Percentiles rank a stretch among this genome's conserved stretches.
Evolutionary conservation across 2,113 vertebrate genomes (phyloP).

Genomic region (Motacilla tschutschensis): DNA sequence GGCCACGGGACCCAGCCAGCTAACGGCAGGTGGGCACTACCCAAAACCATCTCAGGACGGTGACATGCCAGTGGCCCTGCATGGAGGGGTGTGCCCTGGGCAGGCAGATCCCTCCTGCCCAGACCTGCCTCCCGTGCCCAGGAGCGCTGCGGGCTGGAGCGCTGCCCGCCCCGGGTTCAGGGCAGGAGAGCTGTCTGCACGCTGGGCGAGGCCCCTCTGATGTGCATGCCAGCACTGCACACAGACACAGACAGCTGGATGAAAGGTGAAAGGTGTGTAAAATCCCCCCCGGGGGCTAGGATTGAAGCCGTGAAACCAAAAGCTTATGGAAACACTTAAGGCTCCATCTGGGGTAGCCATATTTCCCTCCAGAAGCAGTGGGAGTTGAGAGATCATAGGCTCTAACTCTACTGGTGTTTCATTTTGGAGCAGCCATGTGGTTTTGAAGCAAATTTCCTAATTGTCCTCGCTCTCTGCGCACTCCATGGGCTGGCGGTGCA

Average conservation of each 20-base stretch:
- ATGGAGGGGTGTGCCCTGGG: background rate
- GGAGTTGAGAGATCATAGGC: background rate
- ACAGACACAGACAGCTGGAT: background rate
- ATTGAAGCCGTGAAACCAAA: background rate
- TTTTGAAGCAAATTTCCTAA: background rate
- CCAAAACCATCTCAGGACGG: background rate
- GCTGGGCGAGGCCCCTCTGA: background rate
- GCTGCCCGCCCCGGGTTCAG: fast-evolving
- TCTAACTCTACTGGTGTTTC: background rate
- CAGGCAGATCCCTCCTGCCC: background rate
- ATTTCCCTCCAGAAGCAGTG: background rate
- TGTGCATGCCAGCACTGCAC: background rate
- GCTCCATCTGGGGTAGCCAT: background rate
- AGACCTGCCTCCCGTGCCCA: background rate
- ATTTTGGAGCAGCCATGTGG: background rate
- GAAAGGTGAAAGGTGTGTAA: slow-evolving; percentile 28
- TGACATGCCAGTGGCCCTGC: background rate
- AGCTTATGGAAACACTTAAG: background rate
- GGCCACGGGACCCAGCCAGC: fast-evolving
- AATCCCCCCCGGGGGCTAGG: background rate
- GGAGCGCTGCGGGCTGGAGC: background rate
- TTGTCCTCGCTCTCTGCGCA: background rate
- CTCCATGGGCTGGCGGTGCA: fast-evolving
- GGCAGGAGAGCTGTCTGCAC: background rate
- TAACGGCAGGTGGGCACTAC: background rate